These are phyloP conservation scores for Acrocephalus kingi DNA, from an alignment of 2,113 vertebrate species.

Conservation along the genomic window DNA sequence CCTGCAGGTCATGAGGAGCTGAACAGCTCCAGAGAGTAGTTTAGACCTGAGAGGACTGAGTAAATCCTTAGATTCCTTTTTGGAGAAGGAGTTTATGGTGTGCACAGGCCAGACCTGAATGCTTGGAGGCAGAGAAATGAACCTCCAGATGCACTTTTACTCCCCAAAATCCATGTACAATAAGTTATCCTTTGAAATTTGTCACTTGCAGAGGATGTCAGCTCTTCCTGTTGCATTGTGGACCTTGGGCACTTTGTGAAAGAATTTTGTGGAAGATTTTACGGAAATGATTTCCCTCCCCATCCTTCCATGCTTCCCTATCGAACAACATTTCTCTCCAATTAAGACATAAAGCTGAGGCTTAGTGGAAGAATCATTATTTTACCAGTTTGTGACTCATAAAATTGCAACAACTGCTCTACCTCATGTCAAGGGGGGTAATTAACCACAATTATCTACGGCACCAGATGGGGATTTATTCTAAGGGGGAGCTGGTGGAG, in stretches of 20 bases:
- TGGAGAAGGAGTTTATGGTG: not conserved
- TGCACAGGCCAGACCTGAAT: not conserved
- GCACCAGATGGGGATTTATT: constrained; percentile 14
- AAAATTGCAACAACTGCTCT: constrained; percentile 21
- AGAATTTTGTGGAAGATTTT: not conserved
- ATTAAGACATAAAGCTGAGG: constrained; percentile 2
- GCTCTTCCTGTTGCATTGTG: not conserved
- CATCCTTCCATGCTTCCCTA: not conserved
- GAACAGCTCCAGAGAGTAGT: not conserved
- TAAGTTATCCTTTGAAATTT: not conserved
- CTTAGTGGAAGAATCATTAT: not conserved
- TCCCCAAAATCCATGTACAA: rapidly evolving
- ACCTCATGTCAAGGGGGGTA: not conserved
- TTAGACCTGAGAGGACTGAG: not conserved
- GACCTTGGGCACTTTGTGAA: not conserved
- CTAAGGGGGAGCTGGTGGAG: not conserved
- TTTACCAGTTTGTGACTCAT: constrained; percentile 1
- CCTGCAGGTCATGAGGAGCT: not conserved
- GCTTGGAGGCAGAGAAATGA: not conserved
- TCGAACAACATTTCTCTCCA: not conserved
- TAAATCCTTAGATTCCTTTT: not conserved
- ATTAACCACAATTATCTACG: constrained; percentile 13
- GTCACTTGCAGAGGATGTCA: not conserved
- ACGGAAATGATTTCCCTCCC: not conserved
- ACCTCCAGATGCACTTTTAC: not conserved